These are phyloP conservation scores for Anableps anableps DNA, from an alignment of 2,797 vertebrate genomes.

Conservation along the genomic window DNA sequence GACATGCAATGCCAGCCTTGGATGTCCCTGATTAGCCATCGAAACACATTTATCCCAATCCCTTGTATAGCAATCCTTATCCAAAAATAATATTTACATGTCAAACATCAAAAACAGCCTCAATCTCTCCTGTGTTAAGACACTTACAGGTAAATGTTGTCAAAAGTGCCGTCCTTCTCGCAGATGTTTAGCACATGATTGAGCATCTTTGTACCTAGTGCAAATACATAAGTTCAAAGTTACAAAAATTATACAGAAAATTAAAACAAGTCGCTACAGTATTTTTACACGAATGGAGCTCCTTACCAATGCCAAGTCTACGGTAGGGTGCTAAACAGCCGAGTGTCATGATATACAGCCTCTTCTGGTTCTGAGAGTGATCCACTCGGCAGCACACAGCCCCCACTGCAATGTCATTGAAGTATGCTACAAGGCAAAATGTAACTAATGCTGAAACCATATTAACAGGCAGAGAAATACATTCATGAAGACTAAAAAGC, in stretches of 20 bases:
- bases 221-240: conserved; percentile 12
- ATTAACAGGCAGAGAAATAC: not conserved
- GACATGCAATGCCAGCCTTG: no score
- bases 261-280: not conserved
- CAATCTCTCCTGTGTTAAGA: conserved; percentile 8
- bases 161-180: conserved; percentile 99
- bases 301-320: conserved; percentile 97
- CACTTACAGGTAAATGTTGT: conserved; percentile 99
- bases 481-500: not conserved
- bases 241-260: conserved; percentile 11
- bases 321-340: conserved; percentile 98
- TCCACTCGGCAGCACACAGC: conserved; percentile 99
- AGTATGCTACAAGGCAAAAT: conserved; percentile 88
- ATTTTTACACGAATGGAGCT: not conserved
- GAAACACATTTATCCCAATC: not conserved
- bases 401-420: conserved; percentile 99
- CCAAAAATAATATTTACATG: not conserved
- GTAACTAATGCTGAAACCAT: not conserved
- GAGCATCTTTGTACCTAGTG: conserved; percentile 98
- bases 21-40: no score
- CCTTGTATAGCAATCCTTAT: not conserved
- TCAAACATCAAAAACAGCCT: not conserved
- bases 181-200: conserved; percentile 99
- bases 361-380: conserved; percentile 99
- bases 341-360: conserved; percentile 99